Evolutionary conservation across 1,140 invertebrate genomes (phyloP), one percentile per base, ranked within the genome.

Genomic region (Aleiodes sp.): DNA sequence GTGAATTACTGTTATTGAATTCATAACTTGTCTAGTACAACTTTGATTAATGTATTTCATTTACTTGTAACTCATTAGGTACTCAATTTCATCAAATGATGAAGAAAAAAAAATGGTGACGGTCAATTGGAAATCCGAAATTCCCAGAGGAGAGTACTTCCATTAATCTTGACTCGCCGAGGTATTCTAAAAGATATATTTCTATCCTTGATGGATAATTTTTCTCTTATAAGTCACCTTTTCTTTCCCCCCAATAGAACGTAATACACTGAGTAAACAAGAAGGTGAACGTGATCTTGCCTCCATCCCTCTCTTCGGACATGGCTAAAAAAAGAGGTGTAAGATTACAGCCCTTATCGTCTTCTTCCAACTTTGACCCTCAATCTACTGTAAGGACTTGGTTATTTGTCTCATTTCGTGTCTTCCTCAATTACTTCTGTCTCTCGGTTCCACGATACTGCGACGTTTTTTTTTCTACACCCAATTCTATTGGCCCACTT

Each of bases 401-500:
- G 73, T 78, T 77, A 80, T 80, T 80, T 80, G 77, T 80, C 76
- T 64, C 56, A 37, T 72, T 72, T 73, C 75, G 72, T 77, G 75
- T 70, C 70, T 10, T 1, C n/a, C 71, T 73, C 75, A 68, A 79
- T 76, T 67, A 69, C 70, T 68, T 52, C 21, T 41, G 37, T 71
- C 57, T 63, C 31, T 19, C 37, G 33, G 4, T 12, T 67, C 33
- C 29, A 26, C n/a, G 61, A 63, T 66, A 70, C 37, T 39, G 21
- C 31, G 1, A 63, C 14, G 9, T 9, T 26, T 28, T 60, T 37
- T 62, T 62, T 64, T 46, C 37, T 12, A 62, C 29, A 4, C 24
- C 65, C 28, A 66, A 60, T 75, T 72, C 70, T 56, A 75, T 78
- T 81, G 78, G 81, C 80, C 81, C 73, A 82, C 79, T 80, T 82